Base-by-base conservation (phyloP, 2,797 vertebrate species). In the Leuciscus waleckii region DNA sequence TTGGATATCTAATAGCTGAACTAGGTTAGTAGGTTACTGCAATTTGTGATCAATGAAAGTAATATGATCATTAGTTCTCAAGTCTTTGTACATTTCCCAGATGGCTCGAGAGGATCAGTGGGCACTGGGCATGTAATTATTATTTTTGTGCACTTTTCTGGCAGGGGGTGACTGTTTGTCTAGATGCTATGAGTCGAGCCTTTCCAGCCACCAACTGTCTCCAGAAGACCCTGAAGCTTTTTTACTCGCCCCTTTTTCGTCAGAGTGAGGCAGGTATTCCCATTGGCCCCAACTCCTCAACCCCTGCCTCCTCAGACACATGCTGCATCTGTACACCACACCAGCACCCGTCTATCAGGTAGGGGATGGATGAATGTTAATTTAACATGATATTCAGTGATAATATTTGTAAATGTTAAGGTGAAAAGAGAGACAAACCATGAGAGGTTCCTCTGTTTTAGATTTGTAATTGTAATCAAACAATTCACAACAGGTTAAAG, bases 161-260 rank as follows among this genome's bases (percentile, higher is more conserved):
- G 6, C 91, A 99, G 97, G 97, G 95, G 0, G 94, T 96, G 14
- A 77, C 95, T 17, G 94, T 98, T 81, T 96, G 96, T 90, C 91
- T 97, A 88, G 93, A 96, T 6, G 91, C 90, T 56, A 94, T 97
- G 90, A 84, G 54, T 1, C 81, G 88, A 61, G 83, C 92, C 4
- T 96, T 96, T 82, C 96, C 97, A 0, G 90, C 81, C 32, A 93
- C 91, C 0, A 87, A 95, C 86, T 88, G 91, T 85, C 95, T 92
- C 0, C 94, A 95, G 85, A 88, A 92, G 67, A 95, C 93, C 69
- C 88, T 94, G 71, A 95, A 93, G 83, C 92, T 96, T 71, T 94
- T 93, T 83, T 95, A 94, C 86, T 86, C 85, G 0, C 92, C 93
- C 0, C 90, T 86, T 10, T 17, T 95, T 76, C 94, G 88, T 16